Percentiles rank a stretch among this genome's conserved stretches.
Evolutionary conservation across 2,888 invertebrate species (phyloP).

Genomic region (Thysanoteuthis rhombus): DNA sequence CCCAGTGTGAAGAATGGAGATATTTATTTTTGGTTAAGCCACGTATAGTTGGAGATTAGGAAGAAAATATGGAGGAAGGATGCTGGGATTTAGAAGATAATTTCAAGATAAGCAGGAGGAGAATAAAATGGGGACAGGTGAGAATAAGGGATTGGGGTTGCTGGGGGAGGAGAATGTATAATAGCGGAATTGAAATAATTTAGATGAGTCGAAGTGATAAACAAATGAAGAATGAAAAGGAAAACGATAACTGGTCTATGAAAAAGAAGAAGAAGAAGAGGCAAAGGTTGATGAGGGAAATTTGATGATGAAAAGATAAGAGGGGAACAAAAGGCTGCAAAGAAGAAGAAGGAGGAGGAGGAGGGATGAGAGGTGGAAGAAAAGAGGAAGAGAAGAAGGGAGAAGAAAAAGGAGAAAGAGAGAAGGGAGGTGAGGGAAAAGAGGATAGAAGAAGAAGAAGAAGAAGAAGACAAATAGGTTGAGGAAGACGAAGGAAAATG

Average conservation of each 20-base stretch:
- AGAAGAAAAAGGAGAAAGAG: not conserved
- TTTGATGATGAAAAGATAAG: not conserved
- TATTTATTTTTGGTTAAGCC: not conserved
- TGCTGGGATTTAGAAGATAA: not conserved
- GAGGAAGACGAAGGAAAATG: not conserved
- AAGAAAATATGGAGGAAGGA: not conserved
- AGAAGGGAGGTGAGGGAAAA: not conserved
- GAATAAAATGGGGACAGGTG: conserved; percentile 21
- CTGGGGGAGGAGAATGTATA: not conserved
- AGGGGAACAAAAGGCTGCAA: not conserved
- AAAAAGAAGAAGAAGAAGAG: not conserved
- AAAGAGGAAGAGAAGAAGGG: not conserved
- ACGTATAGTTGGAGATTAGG: not conserved
- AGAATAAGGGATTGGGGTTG: not conserved
- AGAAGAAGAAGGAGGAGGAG: not conserved
- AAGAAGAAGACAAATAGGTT: not conserved
- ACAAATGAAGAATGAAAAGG: not conserved
- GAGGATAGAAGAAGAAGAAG: not conserved
- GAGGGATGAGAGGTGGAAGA: not conserved
- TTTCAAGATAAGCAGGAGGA: conserved; percentile 13
- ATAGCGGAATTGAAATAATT: not conserved
- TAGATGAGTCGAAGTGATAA: not conserved
- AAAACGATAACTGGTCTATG: conserved; percentile 14
- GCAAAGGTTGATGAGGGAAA: not conserved
- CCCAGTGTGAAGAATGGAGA: not conserved